Conservation (phyloP, 2,797 vertebrate genomes). For the Arctocebus calabarensis region DNA sequence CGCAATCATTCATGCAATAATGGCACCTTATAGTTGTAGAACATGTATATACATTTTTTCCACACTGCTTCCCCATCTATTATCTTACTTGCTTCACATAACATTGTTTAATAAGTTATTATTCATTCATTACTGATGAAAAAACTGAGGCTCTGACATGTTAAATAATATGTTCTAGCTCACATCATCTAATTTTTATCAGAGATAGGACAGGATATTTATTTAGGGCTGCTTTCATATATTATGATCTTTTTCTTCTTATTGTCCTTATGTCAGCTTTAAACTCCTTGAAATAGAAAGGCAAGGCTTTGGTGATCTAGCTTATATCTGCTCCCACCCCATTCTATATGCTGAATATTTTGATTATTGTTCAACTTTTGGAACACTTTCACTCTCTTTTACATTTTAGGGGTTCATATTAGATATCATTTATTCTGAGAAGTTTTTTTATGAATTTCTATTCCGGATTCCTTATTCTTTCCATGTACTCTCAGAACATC, state of each 20-base stretch:
- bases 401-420: background rate
- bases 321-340: background rate
- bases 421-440: background rate
- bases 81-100: constrained; percentile 51
- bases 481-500: background rate
- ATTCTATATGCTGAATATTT: background rate
- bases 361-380: background rate
- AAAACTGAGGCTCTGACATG: background rate
- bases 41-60: constrained; percentile 32
- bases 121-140: background rate
- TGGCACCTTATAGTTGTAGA: constrained; percentile 14
- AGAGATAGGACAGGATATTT: background rate
- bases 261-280: background rate
- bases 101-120: constrained; percentile 50
- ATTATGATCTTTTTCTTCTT: background rate
- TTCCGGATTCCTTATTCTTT: background rate
- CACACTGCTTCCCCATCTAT: constrained; percentile 49
- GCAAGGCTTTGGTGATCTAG: background rate
- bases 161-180: background rate
- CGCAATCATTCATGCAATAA: background rate
- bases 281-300: background rate
- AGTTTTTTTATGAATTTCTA: background rate
- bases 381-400: background rate
- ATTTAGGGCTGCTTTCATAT: background rate
- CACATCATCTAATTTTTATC: background rate